These are phyloP conservation scores for Coreoperca whiteheadi DNA, from an alignment of 2,113 vertebrate genomes.

Conservation along the genomic window DNA sequence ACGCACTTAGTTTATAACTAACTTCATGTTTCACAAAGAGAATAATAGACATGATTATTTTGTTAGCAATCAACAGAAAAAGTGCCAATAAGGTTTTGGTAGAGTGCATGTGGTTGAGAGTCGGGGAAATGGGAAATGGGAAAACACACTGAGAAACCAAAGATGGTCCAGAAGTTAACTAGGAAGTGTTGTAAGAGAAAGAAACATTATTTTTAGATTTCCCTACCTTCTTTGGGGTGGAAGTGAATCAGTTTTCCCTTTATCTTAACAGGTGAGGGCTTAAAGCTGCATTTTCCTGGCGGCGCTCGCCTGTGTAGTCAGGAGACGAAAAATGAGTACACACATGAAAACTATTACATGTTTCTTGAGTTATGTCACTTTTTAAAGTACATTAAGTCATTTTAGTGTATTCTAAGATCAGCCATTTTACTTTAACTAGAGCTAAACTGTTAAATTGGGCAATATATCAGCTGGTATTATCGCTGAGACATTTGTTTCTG, in stretches of 20 bases:
- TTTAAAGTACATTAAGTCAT: background rate
- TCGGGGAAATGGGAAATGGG: no score
- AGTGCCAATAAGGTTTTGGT: background rate
- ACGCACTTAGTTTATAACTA: background rate
- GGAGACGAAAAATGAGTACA: conserved; percentile 19
- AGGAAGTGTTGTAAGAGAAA: background rate
- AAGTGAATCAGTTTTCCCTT: conserved; percentile 87
- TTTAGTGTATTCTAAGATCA: background rate
- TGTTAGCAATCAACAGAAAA: background rate
- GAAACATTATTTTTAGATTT: background rate
- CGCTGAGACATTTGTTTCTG: background rate
- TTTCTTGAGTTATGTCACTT: background rate
- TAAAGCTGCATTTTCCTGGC: conserved; percentile 84
- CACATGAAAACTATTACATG: background rate
- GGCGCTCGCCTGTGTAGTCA: conserved; percentile 80
- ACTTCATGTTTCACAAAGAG: background rate
- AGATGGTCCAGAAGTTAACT: background rate
- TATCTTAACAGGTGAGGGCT: conserved; percentile 78
- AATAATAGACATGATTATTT: background rate
- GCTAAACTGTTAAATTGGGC: background rate
- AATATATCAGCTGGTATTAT: background rate
- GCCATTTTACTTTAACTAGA: background rate
- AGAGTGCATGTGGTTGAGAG: no score
- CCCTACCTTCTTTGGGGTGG: conserved; percentile 83
- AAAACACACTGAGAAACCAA: background rate